Base-by-base conservation (phyloP, 2,797 vertebrate genomes). In the Ficedula albicollis region DNA sequence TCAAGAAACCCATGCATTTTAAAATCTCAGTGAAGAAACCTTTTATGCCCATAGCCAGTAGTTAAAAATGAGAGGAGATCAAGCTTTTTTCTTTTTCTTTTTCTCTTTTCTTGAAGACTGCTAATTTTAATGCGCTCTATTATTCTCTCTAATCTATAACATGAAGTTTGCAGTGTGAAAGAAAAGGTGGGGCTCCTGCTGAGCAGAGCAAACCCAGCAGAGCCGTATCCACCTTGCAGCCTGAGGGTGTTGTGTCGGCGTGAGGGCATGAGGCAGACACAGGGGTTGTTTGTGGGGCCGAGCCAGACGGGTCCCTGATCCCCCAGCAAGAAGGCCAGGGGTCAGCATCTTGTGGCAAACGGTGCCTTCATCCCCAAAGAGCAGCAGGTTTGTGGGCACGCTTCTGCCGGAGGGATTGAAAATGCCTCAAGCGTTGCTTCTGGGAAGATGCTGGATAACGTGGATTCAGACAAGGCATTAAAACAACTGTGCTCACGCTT, bases 381-480 rank as follows among this genome's bases (percentile, higher is more conserved):
- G 68, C 89, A 93, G 95, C 94, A 58, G 27, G 72, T 83, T 74
- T 81, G 87, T 81, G 86, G 97, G 83, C 79, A 94, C 19, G 41
- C 81, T 95, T 75, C 76, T 93, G 39, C 67, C 17, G 23, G 69
- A 87, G 69, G 55, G 78, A 63, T 62, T 52, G 91, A 83, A 91
- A 96, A 74, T 25, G 92, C 89, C 56, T 89, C 79, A 62, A 79
- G 66, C n/a, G 7, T 62, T 91, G 79, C 83, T 90, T 96, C 91
- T 92, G 87, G 81, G 43, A 85, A 92, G 54, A 30, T 1, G 3
- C 46, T 74, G 93, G 25, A 9, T 87, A 66, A 73, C 1, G 1
- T 7, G 36, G 52, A 90, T 84, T 74, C 92, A 58, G 81, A 60
- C n/a, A 10, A 90, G 81, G 69, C 46, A 36, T 56, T 93, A 9